phyloP scores from a whole-genome alignment of 2,888 invertebrate genomes.

The Ochropleura plecta region DNA sequence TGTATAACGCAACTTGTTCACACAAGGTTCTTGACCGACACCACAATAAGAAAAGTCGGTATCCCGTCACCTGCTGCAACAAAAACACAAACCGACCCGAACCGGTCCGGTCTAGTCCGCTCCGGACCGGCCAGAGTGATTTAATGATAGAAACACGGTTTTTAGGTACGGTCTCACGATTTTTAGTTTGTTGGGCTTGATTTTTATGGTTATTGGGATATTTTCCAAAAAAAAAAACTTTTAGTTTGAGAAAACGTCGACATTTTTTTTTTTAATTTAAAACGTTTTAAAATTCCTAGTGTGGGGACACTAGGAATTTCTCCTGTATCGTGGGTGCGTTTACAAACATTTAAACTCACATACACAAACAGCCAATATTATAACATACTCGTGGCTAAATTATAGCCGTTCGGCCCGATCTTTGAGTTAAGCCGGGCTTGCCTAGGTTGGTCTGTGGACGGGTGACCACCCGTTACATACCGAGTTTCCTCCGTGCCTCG shows the following conservation, averaged over 20 bases:
- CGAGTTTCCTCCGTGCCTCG: no score
- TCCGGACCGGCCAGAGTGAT: constrained; percentile 76
- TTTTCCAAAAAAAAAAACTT: no score
- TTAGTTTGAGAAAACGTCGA: no score
- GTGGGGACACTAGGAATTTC: neutral
- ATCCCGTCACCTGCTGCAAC: constrained; percentile 87
- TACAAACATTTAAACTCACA: neutral
- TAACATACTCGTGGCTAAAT: no score
- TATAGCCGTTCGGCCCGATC: no score
- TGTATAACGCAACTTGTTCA: constrained; percentile 70
- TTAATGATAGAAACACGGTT: constrained; percentile 81
- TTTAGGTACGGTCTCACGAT: constrained; percentile 74
- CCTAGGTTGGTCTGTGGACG: no score
- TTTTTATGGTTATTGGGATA: constrained; percentile 39
- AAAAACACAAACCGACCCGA: constrained; percentile 80
- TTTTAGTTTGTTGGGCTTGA: constrained; percentile 61
- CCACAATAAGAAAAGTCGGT: constrained; percentile 81
- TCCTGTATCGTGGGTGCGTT: neutral
- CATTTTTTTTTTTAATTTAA: no score
- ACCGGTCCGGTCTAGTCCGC: constrained; percentile 66
- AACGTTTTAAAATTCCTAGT: no score
- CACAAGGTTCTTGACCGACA: constrained; percentile 83
- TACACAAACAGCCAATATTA: neutral
- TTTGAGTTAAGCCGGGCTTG: no score
- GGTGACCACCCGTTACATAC: no score